These are phyloP conservation scores for Meiosimyza platycephala DNA, from an alignment of 2,888 invertebrate genomes.

Conservation along the genomic window DNA sequence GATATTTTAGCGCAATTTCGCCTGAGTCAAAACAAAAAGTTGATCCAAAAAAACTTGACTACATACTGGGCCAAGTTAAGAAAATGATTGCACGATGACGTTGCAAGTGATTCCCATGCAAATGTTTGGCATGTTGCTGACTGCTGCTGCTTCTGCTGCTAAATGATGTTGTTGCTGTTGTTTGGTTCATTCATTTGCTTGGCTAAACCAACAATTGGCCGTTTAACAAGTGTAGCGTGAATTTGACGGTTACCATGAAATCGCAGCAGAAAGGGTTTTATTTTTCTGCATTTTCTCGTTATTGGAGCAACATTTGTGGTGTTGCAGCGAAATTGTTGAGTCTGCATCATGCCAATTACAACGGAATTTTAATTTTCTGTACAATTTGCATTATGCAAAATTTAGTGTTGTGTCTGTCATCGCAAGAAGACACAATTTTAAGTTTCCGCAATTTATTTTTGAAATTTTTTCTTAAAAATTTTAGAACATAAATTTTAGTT, in stretches of 20 bases:
- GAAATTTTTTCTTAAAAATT: too few relatives aligned
- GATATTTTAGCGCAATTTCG: neutral
- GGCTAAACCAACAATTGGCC: constrained; percentile 12
- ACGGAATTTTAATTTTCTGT: constrained; percentile 13
- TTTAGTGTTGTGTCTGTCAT: too few relatives aligned
- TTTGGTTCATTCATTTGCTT: neutral
- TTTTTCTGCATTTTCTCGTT: neutral
- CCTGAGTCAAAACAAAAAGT: neutral
- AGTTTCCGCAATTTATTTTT: too few relatives aligned
- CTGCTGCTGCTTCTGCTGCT: neutral
- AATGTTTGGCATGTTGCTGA: neutral
- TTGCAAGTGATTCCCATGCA: neutral
- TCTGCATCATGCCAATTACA: neutral
- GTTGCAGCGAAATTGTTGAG: neutral
- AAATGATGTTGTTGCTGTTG: neutral
- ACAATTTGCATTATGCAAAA: constrained; percentile 1
- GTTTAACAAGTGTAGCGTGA: constrained; percentile 22
- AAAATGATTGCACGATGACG: neutral
- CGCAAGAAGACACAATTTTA: too few relatives aligned
- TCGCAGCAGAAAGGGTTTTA: neutral
- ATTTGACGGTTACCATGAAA: constrained; percentile 15
- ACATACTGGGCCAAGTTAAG: neutral
- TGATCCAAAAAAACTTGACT: neutral
- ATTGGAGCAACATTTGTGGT: neutral
- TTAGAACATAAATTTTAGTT: too few relatives aligned